phyloP scores from a whole-genome alignment of 2,113 vertebrate species.

The Regulus satrapa region DNA sequence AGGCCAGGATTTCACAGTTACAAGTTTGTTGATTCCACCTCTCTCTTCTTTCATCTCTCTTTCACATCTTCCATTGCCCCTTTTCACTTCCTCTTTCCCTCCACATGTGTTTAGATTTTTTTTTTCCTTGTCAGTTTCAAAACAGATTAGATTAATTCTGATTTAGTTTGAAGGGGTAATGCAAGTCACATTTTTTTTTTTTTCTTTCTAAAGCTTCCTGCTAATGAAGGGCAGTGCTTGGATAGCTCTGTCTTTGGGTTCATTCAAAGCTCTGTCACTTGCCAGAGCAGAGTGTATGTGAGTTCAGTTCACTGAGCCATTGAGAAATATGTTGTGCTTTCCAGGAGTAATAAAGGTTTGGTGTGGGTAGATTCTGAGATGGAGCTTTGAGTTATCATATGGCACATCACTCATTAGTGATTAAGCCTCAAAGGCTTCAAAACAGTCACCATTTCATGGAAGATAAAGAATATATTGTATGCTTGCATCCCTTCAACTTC shows the following conservation, averaged over 20 bases:
- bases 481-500: constrained; percentile 20
- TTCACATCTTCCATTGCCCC: not conserved
- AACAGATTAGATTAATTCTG: constrained; percentile 35
- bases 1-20: constrained; percentile 14
- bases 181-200: constrained; percentile 56
- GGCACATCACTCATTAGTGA: constrained; percentile 77
- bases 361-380: constrained; percentile 49
- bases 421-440: constrained; percentile 68
- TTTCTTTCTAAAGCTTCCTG: constrained; percentile 46
- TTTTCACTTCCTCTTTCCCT: not conserved
- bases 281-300: not conserved
- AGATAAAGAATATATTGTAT: constrained; percentile 58
- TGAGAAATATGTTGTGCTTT: constrained; percentile 46
- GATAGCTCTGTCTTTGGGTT: not conserved
- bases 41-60: not conserved
- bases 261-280: constrained; percentile 15
- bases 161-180: constrained; percentile 12
- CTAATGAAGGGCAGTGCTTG: constrained; percentile 38
- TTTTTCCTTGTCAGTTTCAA: not conserved
- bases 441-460: constrained; percentile 59
- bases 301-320: constrained; percentile 10
- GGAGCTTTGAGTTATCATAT: constrained; percentile 72
- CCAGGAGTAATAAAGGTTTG: constrained; percentile 8
- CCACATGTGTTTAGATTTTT: not conserved
- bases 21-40: constrained; percentile 11